Evolutionary conservation across 2,113 vertebrate genomes (phyloP), one percentile per base, ranked within the genome.

Genomic region (Sphyrna mokarran): DNA sequence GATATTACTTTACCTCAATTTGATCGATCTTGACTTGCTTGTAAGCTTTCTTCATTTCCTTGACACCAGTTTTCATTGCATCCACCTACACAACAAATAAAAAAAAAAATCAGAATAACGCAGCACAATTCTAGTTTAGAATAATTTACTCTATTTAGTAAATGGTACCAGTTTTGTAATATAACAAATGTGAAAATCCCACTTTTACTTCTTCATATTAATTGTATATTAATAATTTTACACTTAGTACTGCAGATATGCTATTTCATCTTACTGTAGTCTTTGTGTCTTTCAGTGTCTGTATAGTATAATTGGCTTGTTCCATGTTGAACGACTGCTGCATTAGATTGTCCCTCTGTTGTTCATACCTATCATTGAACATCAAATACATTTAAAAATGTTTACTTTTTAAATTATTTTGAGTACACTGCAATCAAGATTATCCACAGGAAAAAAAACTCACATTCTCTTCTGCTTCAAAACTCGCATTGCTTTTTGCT

Each of bases 321-420:
- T 99, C 99, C 99, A 99, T 99, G 97, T 99, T 99, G 96, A 99
- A 99, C 0, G 99, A 99, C 97, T 99, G 99, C 96, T 99, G 99
- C 97, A 98, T 98, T 0, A 99, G 98, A 96, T 99, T 99, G 96
- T 99, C 99, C 96, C 98, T 97, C 97, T 99, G 99, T 93, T 98
- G 97, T 96, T 99, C 99, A 95, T 99, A 99, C 99, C 99, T 99
- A 97, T 96, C 96, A 68, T 96, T 96, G 86, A 96, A 40, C 70
- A 95, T 5, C 14, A 95, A 18, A 66, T 58, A 94, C 76, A 96
- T 80, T 83, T 22, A 96, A 72, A 93, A 48, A 29, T 26, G 7
- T 70, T 68, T 18, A 85, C 61, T 61, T 3, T 29, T 66, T 37
- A 63, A 95, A 95, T 95, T 78, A 83, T 40, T 78, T 95, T 66